Percentiles rank a stretch among this genome's conserved stretches.
phyloP scores from a whole-genome alignment of 23 tunicate genomes.

The Clavelina lepadiformis region DNA sequence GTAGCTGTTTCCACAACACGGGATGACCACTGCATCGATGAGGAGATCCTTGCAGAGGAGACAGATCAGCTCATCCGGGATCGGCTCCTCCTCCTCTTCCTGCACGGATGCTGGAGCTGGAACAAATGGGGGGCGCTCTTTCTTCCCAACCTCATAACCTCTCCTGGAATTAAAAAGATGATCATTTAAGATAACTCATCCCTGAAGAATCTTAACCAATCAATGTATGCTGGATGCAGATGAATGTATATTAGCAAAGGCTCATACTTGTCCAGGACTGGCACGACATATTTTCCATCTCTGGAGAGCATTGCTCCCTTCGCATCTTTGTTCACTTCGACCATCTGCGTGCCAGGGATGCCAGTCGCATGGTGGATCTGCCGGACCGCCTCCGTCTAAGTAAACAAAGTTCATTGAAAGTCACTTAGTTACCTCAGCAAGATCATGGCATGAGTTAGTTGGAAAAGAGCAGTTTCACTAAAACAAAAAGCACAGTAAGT shows the following conservation, averaged over 20 bases:
- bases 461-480: not conserved
- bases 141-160: constrained; percentile 93
- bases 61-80: constrained; percentile 86
- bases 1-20: constrained; percentile 90
- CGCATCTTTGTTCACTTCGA: constrained; percentile 62
- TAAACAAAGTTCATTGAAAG: not conserved
- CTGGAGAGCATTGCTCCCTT: constrained; percentile 79
- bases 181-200: not conserved
- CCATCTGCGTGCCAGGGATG: constrained; percentile 88
- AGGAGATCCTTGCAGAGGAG: constrained; percentile 80
- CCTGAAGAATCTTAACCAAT: no score
- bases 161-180: constrained; percentile 25
- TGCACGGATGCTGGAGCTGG: constrained; percentile 35
- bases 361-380: constrained; percentile 77
- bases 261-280: constrained; percentile 86
- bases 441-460: not conserved
- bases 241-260: not conserved
- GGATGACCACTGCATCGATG: constrained; percentile 82
- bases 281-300: constrained; percentile 91
- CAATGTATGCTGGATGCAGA: no score
- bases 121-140: constrained; percentile 89
- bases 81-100: constrained; percentile 84
- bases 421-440: not conserved
- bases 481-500: not conserved
- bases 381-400: constrained; percentile 24